Base-by-base conservation (phyloP, 2,113 vertebrate species). In the Anarrhichthys ocellatus region DNA sequence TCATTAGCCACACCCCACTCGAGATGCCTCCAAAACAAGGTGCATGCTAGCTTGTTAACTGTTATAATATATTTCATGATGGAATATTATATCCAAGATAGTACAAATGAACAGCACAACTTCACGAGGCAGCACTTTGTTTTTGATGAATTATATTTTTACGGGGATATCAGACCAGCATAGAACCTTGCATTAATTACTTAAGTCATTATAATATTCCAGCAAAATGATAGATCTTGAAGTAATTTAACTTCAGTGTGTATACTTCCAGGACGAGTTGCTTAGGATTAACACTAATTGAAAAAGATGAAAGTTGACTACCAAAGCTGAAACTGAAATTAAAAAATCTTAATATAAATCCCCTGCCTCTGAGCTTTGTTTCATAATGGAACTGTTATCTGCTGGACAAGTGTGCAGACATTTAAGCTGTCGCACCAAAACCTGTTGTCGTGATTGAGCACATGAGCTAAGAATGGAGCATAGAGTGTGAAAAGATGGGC, bases 301-400 rank as follows among this genome's bases (percentile, higher is more conserved):
- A 36, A 34, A 73, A 61, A 73, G 38, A n/a, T 73, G 14, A 59
- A 68, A 58, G n/a, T 18, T 29, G 22, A 68, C 24, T 58, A 42
- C 22, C n/a, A 54, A 58, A 61, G 56, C 68, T 74, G 17, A 17
- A 61, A 61, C 22, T 36, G 32, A 61, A 74, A 61, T 22, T 29
- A 32, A 40, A 64, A 27, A 13, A 3, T 9, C 14, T 24, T 2
- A 5, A 9, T 34, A 40, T 42, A 63, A 72, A 32, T 34, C 20
- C 36, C 36, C 27, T 44, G 36, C 36, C 20, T 42, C 59, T 72
- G 77, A 72, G 46, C 68, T 56, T 44, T 44, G 48, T 58, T 46
- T 72, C 29, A 64, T 17, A 8, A 44, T 42, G 5, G 15, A 22
- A 42, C 11, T 71, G 42, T 40, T 32, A 36, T 11, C 3, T 3